Conservation (phyloP, 2,797 vertebrate genomes). For the Arnoldichthys spilopterus region DNA sequence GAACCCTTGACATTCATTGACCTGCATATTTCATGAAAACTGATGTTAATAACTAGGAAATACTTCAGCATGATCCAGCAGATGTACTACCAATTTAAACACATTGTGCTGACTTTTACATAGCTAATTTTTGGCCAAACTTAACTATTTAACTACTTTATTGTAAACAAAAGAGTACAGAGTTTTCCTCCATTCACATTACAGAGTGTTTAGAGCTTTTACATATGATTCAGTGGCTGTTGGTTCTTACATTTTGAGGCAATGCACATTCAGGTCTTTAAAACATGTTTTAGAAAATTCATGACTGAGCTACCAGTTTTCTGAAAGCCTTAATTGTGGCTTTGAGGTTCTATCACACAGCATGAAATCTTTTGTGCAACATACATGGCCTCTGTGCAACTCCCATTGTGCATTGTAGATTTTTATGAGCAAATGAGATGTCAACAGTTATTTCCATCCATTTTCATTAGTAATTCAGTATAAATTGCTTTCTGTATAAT, state of each 20-base stretch:
- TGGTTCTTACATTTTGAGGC: not conserved
- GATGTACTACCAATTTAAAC: not conserved
- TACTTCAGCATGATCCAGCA: not conserved
- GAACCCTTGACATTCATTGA: not conserved
- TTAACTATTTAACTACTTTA: not conserved
- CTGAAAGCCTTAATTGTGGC: slow-evolving; percentile 6
- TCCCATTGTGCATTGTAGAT: not conserved
- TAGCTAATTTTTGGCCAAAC: not conserved
- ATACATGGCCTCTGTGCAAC: not conserved
- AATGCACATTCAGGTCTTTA: not conserved
- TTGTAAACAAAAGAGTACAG: not conserved
- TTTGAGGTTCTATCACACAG: not conserved
- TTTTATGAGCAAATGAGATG: slow-evolving; percentile 8
- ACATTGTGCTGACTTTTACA: not conserved
- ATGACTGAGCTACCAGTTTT: not conserved
- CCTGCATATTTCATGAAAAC: not conserved
- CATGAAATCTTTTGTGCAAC: not conserved
- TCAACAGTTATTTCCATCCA: not conserved
- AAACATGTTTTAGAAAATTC: not conserved
- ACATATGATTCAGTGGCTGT: not conserved
- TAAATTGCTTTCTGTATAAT: not conserved
- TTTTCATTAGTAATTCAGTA: not conserved
- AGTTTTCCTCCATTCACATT: not conserved
- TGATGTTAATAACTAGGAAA: not conserved
- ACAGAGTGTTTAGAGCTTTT: not conserved